phyloP scores from a whole-genome alignment of 2,113 vertebrate genomes.

The Acanthochromis polyacanthus region DNA sequence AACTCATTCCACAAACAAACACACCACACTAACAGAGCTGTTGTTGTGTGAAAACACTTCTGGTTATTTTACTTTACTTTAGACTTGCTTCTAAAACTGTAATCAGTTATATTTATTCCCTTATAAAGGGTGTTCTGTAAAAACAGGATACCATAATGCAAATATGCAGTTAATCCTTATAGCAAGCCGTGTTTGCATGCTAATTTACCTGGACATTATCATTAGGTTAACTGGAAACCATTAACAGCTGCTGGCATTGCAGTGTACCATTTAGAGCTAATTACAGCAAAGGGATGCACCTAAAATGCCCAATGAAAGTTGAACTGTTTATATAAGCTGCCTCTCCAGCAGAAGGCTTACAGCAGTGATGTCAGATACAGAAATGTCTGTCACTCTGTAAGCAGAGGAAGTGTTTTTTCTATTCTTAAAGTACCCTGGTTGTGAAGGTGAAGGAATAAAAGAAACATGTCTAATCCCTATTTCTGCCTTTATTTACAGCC shows the following conservation, averaged over 20 bases:
- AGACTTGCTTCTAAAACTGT: background rate
- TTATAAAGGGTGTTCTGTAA: background rate
- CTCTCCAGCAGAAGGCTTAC: background rate
- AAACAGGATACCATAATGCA: background rate
- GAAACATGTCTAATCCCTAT: no score
- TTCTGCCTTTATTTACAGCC: no score
- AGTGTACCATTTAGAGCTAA: constrained; percentile 20
- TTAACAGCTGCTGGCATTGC: background rate
- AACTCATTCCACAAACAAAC: background rate
- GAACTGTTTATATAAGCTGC: constrained; percentile 4
- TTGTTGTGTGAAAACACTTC: constrained; percentile 6
- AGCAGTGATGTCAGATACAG: background rate
- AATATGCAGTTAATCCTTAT: constrained; percentile 7
- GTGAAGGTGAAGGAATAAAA: constrained; percentile 25
- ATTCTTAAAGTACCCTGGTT: background rate
- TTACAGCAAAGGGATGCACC: background rate
- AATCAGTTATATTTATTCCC: background rate
- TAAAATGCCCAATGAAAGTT: constrained; percentile 13
- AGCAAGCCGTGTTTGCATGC: constrained; percentile 14
- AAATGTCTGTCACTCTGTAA: no score
- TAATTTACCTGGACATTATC: constrained; percentile 1
- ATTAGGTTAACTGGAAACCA: constrained; percentile 9
- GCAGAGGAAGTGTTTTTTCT: background rate
- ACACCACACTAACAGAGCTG: background rate
- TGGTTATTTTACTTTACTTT: constrained; percentile 9